Base-by-base conservation (phyloP, 2,113 vertebrate genomes). In the Burhinus bistriatus region DNA sequence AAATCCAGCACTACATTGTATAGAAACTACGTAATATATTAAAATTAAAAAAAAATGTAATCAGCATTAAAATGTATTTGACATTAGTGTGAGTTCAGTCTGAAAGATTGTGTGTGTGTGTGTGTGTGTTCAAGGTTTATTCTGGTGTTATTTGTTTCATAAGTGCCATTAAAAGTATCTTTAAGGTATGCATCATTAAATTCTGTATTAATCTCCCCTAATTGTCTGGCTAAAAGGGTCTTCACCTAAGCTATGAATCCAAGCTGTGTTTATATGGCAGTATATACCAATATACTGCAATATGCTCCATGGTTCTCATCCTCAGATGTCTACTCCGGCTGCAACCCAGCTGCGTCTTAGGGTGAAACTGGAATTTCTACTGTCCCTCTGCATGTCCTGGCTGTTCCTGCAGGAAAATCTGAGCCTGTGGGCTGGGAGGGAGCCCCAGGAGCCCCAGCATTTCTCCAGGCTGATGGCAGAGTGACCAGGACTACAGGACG, bases 351-450 rank as follows among this genome's bases (percentile, higher is more conserved):
- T 40, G 26, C 26, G 9, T 36, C 18, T 23, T 36, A 57, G 23
- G 44, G 16, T 72, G 54, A 76, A 47, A 15, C 17, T 3, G 6
- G n/a, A 58, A 9, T 17, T 79, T 21, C 40, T 87, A 22, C 70
- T 68, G 13, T 25, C 14, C 22, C 23, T 68, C 25, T 76, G 52
- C 7, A 5, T 65, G 44, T 7, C 27, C 34, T 86, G 66, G 20
- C 49, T 72, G 26, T 34, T 88, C 64, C 70, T 90, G 42, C 27
- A 86, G 85, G 30, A 65, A 47, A 83, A 57, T 10, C 42, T 71
- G 79, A 81, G 51, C 64, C 45, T 0, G 0, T 32, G 27, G 14
- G 15, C 49, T 80, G 9, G 5, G 9, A 19, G 22, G n/a, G 11
- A 78, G 54, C 9, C 10, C 34, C 44, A 38, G 34, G 26, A 73